Base-by-base conservation (phyloP, 2,797 vertebrate genomes). In the Acanthornis magna region DNA sequence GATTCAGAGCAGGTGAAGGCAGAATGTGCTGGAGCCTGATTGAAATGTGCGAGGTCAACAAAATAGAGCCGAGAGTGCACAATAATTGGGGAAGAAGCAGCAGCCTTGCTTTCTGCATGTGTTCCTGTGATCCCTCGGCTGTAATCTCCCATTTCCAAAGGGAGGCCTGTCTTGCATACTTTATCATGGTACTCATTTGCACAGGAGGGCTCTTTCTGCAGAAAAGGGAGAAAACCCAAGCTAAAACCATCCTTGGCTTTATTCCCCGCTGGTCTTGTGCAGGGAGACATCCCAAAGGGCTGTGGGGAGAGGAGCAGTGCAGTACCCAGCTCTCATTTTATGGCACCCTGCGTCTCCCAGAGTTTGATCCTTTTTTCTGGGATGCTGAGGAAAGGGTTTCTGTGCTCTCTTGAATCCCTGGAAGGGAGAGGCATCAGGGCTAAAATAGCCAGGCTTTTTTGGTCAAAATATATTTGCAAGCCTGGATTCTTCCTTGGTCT, bases 21-120 rank as follows among this genome's bases (percentile, higher is more conserved):
- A 92, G 96, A 96, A 83, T 96, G 96, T 95, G 95, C 97, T 85
- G 95, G 67, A 96, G 96, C 95, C 96, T 95, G 96, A 97, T 96
- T 97, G 97, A 97, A 97, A 98, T 97, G 97, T 97, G 95, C 13
- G 95, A 96, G 97, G 97, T 97, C 98, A 98, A 98, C 96, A 97
- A 97, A 97, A 97, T 60, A 95, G 93, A 96, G 96, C 95, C 43
- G 89, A 60, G 92, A 95, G 95, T 72, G 95, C 94, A 94, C 96
- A 95, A 93, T 98, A 97, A 98, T 97, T 97, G 97, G 97, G 95
- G 95, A 78, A 97, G 96, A 91, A 95, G 94, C 91, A 7, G 85
- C 88, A 93, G 87, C 75, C 94, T 88, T 43, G 96, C 96, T 92
- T 91, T 82, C 91, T 80, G 93, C 80, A 18, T 84, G 80, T 85